Conservation (phyloP, 2,888 invertebrate genomes). For the Dasypogon diadema region DNA sequence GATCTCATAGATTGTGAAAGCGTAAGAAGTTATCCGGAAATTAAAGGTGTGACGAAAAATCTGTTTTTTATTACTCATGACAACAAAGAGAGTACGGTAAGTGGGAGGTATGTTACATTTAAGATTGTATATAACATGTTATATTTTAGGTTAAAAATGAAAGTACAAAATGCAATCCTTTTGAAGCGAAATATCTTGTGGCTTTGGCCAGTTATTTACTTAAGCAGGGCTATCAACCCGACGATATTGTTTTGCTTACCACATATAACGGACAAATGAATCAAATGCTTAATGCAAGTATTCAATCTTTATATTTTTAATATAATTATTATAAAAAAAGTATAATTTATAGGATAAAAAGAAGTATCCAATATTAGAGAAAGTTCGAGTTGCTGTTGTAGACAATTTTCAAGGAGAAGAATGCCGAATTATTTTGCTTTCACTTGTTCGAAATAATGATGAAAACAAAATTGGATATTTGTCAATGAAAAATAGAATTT, state of each 20-base stretch:
- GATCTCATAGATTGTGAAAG: constrained; percentile 72
- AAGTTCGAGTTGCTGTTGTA: constrained; percentile 75
- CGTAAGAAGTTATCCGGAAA: constrained; percentile 71
- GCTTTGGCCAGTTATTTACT: constrained; percentile 74
- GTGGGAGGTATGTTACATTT: constrained; percentile 39
- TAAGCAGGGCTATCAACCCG: constrained; percentile 72
- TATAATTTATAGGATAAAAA: constrained; percentile 59
- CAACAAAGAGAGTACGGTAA: constrained; percentile 72
- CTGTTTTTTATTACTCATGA: constrained; percentile 79
- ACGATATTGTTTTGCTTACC: constrained; percentile 79
- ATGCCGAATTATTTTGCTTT: constrained; percentile 81
- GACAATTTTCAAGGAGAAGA: constrained; percentile 89
- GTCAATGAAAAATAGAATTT: constrained; percentile 77
- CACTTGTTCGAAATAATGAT: constrained; percentile 81
- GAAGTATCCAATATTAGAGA: constrained; percentile 59
- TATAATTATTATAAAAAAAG: background rate
- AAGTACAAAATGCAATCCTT: constrained; percentile 73
- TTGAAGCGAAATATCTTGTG: constrained; percentile 76
- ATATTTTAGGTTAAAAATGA: constrained; percentile 68
- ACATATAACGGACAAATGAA: constrained; percentile 80
- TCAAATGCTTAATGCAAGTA: constrained; percentile 58
- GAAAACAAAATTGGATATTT: constrained; percentile 79
- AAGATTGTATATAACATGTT: background rate
- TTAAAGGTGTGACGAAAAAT: constrained; percentile 74
- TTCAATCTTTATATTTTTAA: no score